Evolutionary conservation across 2,797 vertebrate genomes (phyloP).

Genomic region (Phalanger gymnotis): DNA sequence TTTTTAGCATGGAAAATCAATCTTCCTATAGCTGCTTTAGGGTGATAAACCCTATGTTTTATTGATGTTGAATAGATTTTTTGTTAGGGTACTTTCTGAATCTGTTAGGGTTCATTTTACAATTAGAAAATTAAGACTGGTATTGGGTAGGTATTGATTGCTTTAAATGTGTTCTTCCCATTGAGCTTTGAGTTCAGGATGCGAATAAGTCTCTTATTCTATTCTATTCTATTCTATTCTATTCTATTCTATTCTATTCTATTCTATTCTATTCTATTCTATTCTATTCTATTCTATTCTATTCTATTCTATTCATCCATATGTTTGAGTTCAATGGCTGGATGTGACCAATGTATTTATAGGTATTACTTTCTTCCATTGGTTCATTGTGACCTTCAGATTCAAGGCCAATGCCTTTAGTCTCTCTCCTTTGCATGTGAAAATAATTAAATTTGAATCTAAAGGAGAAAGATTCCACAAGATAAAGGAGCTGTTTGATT

Average conservation of each 20-base stretch:
- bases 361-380: neutral
- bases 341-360: neutral
- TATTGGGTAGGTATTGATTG: neutral
- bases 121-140: neutral
- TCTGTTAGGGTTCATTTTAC: neutral
- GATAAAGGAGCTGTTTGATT: no score
- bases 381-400: neutral
- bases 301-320: neutral
- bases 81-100: neutral
- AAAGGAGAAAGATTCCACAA: no score
- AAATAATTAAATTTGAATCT: neutral
- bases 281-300: no score
- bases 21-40: neutral
- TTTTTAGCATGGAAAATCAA: neutral
- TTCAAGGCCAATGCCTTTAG: neutral
- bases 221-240: no score
- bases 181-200: neutral
- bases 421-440: neutral
- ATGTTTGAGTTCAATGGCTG: neutral
- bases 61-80: neutral
- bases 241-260: no score
- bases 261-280: no score
- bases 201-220: neutral
- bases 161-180: neutral
- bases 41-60: neutral